phyloP scores from a whole-genome alignment of 2,113 vertebrate species.

The Aleadryas rufinucha region DNA sequence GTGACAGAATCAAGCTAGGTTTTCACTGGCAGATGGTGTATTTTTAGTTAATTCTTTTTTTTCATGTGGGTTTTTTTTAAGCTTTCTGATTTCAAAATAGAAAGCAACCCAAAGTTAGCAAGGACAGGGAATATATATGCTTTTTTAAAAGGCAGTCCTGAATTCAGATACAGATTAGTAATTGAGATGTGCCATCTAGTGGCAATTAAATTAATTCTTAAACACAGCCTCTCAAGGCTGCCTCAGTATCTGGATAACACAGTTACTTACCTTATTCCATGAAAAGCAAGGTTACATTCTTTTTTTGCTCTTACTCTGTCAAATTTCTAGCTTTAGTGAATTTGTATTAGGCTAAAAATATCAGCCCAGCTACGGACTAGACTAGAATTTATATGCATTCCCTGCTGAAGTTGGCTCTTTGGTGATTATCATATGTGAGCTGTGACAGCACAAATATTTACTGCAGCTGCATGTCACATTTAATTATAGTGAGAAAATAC shows the following conservation, averaged over 20 bases:
- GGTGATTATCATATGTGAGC: neutral
- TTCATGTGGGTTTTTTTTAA: neutral
- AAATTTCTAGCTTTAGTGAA: neutral
- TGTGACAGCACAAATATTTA: neutral
- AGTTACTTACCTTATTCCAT: neutral
- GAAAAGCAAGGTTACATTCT: neutral
- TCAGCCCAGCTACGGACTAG: neutral
- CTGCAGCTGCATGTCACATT: neutral
- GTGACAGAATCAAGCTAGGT: neutral
- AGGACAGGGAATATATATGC: neutral
- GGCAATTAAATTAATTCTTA: neutral
- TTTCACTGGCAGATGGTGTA: conserved; percentile 33
- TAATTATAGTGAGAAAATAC: neutral
- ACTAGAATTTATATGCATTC: neutral
- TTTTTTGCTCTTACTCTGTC: neutral
- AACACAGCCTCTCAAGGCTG: neutral
- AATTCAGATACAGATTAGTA: neutral
- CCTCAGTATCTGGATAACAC: neutral
- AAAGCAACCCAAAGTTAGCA: neutral
- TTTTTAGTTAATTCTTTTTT: neutral
- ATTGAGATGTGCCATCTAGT: conserved; percentile 48
- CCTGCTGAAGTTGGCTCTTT: neutral
- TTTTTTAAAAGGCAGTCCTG: neutral
- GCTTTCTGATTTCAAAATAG: neutral
- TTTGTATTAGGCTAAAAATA: neutral